phyloP scores from a whole-genome alignment of 35 echinoderm and acorn worm species.

The Eucidaris tribuloides region DNA sequence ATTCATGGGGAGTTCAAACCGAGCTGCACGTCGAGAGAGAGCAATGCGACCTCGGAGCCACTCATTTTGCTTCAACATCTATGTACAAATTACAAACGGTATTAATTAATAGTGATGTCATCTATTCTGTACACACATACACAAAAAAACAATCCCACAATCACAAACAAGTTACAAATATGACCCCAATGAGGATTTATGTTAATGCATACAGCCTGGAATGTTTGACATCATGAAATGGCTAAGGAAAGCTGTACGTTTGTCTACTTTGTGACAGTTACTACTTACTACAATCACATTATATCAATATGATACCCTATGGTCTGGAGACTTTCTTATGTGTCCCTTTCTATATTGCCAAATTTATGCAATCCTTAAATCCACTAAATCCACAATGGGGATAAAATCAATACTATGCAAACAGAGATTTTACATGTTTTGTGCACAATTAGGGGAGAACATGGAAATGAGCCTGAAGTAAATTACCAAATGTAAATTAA shows the following conservation, averaged over 20 bases:
- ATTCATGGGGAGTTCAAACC: constrained; percentile 91
- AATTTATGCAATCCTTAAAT: no score
- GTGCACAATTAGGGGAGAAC: no score
- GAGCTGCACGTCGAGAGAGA: constrained; percentile 66
- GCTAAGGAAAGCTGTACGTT: neutral
- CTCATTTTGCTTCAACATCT: constrained; percentile 20
- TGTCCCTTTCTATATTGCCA: no score
- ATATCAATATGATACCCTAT: no score
- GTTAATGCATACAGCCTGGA: neutral
- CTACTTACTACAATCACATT: no score
- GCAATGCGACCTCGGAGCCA: constrained; percentile 80
- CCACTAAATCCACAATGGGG: no score
- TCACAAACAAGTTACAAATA: neutral
- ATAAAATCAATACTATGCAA: no score
- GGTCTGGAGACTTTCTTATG: no score
- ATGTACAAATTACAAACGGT: neutral
- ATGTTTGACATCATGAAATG: neutral
- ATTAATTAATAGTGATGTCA: neutral
- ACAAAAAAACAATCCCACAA: neutral
- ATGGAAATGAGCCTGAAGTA: no score
- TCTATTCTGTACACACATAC: neutral
- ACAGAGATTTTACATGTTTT: no score
- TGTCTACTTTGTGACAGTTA: neutral
- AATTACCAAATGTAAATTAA: no score
- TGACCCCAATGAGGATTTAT: neutral